Evolutionary conservation across 2,888 invertebrate species (phyloP).

Genomic region (Leptura quadrifasciata): DNA sequence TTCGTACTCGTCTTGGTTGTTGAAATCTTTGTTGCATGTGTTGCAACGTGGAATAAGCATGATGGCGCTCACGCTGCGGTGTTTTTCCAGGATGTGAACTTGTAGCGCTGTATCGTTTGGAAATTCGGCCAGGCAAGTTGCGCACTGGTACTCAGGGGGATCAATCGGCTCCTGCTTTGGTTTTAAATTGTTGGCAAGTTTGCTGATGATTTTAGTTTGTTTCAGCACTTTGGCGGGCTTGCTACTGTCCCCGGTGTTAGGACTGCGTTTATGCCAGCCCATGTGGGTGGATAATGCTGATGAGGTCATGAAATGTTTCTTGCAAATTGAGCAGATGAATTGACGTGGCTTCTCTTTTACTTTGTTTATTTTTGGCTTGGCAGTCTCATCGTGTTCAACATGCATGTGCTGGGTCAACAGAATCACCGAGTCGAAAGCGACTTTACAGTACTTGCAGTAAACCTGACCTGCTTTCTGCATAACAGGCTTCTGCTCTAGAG

Average conservation of each 20-base stretch:
- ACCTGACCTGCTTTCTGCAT: constrained; percentile 47
- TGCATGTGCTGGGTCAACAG: constrained; percentile 68
- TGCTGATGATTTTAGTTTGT: constrained; percentile 43
- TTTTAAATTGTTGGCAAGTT: constrained; percentile 31
- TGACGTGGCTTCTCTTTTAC: constrained; percentile 50
- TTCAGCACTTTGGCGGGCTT: constrained; percentile 73
- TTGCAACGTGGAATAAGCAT: constrained; percentile 73
- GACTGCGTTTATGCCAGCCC: constrained; percentile 77
- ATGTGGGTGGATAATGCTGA: constrained; percentile 79
- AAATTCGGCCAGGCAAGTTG: constrained; percentile 64
- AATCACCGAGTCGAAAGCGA: constrained; percentile 62
- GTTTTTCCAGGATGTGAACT: constrained; percentile 70
- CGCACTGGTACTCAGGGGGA: constrained; percentile 66
- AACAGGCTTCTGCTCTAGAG: constrained; percentile 48
- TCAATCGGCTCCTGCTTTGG: constrained; percentile 57
- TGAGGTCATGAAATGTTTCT: constrained; percentile 78
- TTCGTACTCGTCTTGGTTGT: constrained; percentile 78
- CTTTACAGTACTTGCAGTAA: constrained; percentile 69
- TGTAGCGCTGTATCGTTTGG: constrained; percentile 70
- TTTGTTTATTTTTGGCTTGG: constrained; percentile 53
- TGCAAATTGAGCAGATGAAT: constrained; percentile 80
- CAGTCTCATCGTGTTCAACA: constrained; percentile 65
- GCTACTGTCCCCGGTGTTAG: constrained; percentile 50
- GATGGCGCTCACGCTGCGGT: constrained; percentile 68
- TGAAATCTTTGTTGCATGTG: constrained; percentile 79